A percentile compares a stretch with the other conserved stretches of the same genome.
These are phyloP conservation scores for Aspidapion aeneum DNA, from an alignment of 2,888 invertebrate species.

Conservation along the genomic window DNA sequence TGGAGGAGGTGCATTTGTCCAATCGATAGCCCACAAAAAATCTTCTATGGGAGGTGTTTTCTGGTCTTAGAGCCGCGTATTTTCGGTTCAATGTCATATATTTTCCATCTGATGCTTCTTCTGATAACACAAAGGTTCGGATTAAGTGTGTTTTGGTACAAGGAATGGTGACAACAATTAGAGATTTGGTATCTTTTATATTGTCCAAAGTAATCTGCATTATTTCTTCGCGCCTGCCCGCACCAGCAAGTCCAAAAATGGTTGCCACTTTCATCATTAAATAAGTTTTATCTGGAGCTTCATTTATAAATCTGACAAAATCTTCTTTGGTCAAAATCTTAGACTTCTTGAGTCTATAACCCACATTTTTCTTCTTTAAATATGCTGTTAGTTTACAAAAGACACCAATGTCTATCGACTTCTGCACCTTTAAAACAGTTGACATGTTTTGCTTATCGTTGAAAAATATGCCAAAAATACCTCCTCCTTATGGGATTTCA, in stretches of 20 bases:
- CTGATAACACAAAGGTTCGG: constrained; percentile 1
- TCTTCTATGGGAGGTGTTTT: background rate
- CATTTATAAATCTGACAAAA: constrained; percentile 1
- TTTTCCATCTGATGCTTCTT: background rate
- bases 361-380: constrained; percentile 4
- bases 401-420: constrained; percentile 1
- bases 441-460: constrained; percentile 2
- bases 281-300: constrained; percentile 9
- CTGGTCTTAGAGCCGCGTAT: background rate
- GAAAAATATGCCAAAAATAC: constrained; percentile 7
- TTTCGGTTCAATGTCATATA: constrained; percentile 4
- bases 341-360: constrained; percentile 1
- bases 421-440: constrained; percentile 7
- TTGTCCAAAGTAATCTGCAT: background rate
- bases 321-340: constrained; percentile 9
- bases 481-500: constrained; percentile 1
- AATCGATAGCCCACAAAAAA: constrained; percentile 5
- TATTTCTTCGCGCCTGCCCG: too few species aligned
- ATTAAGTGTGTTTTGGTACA: constrained; percentile 2
- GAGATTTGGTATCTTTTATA: background rate
- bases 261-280: background rate
- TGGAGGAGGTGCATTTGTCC: constrained; percentile 11
- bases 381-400: background rate
- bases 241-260: constrained; percentile 5
- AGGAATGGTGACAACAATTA: constrained; percentile 2